Percentiles rank a stretch among this genome's conserved stretches.
Evolutionary conservation across 2,888 invertebrate species (phyloP).

Genomic region (Torymus texanus): DNA sequence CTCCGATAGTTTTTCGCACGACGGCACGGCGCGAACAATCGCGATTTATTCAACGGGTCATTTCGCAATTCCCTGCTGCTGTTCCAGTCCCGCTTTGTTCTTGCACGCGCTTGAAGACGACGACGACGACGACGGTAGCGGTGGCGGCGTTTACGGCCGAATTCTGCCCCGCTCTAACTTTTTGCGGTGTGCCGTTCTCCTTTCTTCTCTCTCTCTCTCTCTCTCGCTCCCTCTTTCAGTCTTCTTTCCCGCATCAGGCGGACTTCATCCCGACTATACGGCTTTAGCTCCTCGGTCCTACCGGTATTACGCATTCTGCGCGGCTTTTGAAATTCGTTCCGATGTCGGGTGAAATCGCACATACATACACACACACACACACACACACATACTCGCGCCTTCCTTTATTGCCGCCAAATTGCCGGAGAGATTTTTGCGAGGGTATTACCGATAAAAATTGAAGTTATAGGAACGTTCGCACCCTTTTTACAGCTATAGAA

Average conservation of each 20-base stretch:
- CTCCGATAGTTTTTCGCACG: slow-evolving; percentile 42
- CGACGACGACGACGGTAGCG: not conserved
- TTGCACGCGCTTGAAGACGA: slow-evolving; percentile 14
- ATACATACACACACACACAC: too few relatives aligned
- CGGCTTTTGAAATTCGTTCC: slow-evolving; percentile 43
- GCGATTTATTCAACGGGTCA: slow-evolving; percentile 45
- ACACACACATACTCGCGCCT: too few relatives aligned
- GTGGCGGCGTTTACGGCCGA: slow-evolving; percentile 25
- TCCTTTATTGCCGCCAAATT: slow-evolving; percentile 20
- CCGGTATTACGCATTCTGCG: slow-evolving; percentile 46
- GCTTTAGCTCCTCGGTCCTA: slow-evolving; percentile 12
- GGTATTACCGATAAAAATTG: too few relatives aligned
- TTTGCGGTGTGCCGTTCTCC: slow-evolving; percentile 19
- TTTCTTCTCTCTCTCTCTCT: slow-evolving; percentile 27
- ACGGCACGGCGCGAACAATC: slow-evolving; percentile 42
- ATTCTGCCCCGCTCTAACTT: slow-evolving; percentile 38
- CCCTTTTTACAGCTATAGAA: too few relatives aligned
- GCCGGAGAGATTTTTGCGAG: not conserved
- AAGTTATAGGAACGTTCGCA: too few relatives aligned
- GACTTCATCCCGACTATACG: slow-evolving; percentile 25
- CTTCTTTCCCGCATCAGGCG: slow-evolving; percentile 22
- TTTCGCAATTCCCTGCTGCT: slow-evolving; percentile 37
- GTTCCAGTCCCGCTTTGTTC: slow-evolving; percentile 39
- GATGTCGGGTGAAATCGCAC: not conserved
- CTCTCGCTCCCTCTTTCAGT: not conserved